Base-by-base conservation (phyloP, 1,140 invertebrate species). In the Diorhabda elongata region DNA sequence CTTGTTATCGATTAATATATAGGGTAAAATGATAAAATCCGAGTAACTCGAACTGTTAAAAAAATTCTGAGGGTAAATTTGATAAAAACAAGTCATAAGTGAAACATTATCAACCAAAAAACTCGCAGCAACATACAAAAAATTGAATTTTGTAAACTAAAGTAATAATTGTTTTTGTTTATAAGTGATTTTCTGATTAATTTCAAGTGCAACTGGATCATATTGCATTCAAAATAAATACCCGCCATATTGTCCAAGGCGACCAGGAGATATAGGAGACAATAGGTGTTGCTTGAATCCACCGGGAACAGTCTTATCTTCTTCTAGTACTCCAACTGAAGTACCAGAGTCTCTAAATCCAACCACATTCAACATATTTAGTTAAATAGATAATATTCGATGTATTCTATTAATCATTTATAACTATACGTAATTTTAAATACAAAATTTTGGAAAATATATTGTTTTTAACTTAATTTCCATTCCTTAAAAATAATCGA, bases 201-300 rank as follows among this genome's bases (percentile, higher is more conserved):
- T 64, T 79, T 81, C 42, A 74, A 87, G 87, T 0, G 84, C 86
- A 26, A 81, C 84, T 43, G 90, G 90, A 0, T 89, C 89, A 0
- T 92, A 89, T 74, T 92, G 90, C 71, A 71, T 88, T 5, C 84
- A 84, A 44, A 85, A 85, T 45, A 81, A 83, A 56, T 76, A 85
- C 57, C 84, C 88, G 3, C 90, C 90, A 0, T 92, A 89, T 80
- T 91, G 90, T 79, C 89, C 89, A 0, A 81, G 78, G 43, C 82
- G 83, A 44, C 76, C 76, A 3, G 78, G 85, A 7, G 81, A 79
- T 26, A 81, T 84, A 6, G 90, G 90, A 6, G 89, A 90, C 76
- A 77, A 83, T 5, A 84, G 89, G 66, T 92, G 90, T 76, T 92
- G 90, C 71, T 67, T 77, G 57, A 74, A 75, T 26, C 67, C 74